Conservation (phyloP, 2,888 invertebrate species). For the Sycophila texana region DNA sequence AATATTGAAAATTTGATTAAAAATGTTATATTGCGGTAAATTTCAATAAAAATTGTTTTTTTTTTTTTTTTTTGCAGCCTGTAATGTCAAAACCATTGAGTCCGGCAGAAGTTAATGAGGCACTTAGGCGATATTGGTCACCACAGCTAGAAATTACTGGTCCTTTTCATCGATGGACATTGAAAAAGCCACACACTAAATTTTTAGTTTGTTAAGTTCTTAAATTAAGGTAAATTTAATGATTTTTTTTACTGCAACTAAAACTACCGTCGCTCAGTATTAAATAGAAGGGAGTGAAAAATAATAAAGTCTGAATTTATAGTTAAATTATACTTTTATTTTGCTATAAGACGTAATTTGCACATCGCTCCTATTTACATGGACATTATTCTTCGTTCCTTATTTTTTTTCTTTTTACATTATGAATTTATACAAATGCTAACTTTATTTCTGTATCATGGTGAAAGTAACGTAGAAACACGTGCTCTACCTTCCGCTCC, state of each 20-base stretch:
- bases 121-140: constrained; percentile 84
- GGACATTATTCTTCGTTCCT: constrained; percentile 13
- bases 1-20: neutral
- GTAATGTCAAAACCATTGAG: constrained; percentile 83
- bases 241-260: constrained; percentile 18
- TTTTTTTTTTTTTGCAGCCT: constrained; percentile 61
- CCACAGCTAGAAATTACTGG: constrained; percentile 78
- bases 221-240: constrained; percentile 40
- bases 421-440: constrained; percentile 73
- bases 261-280: neutral
- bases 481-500: constrained; percentile 79
- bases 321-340: constrained; percentile 56
- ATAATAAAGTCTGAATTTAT: constrained; percentile 28
- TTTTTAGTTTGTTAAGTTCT: constrained; percentile 67
- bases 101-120: constrained; percentile 89
- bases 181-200: constrained; percentile 68
- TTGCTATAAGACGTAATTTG: constrained; percentile 51
- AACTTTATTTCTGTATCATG: constrained; percentile 74
- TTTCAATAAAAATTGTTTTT: constrained; percentile 9
- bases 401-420: constrained; percentile 52
- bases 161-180: constrained; percentile 71
- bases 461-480: constrained; percentile 78
- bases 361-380: constrained; percentile 53
- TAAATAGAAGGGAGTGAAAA: constrained; percentile 36
- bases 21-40: neutral